phyloP scores from a whole-genome alignment of 1,140 invertebrate genomes.

The Armadillidium nasatum region DNA sequence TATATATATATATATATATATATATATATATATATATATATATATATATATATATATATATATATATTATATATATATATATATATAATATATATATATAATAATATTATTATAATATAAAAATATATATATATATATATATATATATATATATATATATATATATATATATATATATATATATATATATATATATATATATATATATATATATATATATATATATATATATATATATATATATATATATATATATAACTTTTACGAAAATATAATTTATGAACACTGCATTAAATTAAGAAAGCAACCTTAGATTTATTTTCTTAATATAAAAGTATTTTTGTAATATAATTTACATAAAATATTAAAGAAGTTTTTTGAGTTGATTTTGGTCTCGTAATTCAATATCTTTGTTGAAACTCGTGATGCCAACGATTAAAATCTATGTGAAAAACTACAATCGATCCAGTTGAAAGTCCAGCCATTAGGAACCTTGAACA shows the following conservation, averaged over 20 bases:
- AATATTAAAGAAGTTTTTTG: not conserved
- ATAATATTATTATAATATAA: not conserved
- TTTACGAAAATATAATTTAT: not conserved
- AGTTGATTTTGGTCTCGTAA: not conserved
- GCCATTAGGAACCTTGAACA: conserved; percentile 85
- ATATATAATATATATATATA: not conserved
- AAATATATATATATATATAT: not conserved
- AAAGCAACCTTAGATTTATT: not conserved
- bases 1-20: not conserved
- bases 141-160: not conserved
- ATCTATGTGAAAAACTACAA: conserved; percentile 98
- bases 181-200: not conserved
- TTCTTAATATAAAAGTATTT: not conserved
- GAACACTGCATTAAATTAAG: not conserved
- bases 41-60: not conserved
- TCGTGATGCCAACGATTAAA: conserved; percentile 99
- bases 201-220: not conserved
- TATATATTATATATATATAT: too few relatives aligned
- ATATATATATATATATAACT: not conserved
- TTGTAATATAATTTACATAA: not conserved
- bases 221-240: not conserved
- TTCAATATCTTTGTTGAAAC: conserved; percentile 72
- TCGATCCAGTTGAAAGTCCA: conserved; percentile 91
- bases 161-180: not conserved
- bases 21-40: not conserved